phyloP scores from a whole-genome alignment of 2,113 vertebrate genomes.

The Seriola dumerili region DNA sequence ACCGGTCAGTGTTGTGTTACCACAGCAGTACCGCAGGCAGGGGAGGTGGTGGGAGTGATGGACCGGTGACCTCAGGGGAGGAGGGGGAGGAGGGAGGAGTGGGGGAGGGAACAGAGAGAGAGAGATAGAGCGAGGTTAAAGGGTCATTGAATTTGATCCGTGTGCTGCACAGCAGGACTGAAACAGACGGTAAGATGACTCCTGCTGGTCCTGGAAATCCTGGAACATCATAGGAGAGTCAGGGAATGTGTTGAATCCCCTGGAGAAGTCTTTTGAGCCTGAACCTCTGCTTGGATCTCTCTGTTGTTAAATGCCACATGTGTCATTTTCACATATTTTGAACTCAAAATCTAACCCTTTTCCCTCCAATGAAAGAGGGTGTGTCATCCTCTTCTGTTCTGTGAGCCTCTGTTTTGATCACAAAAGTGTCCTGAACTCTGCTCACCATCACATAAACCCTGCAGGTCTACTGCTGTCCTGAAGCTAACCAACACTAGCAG shows the following conservation, averaged over 20 bases:
- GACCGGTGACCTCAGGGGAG: conserved; percentile 77
- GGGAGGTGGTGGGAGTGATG: conserved; percentile 63
- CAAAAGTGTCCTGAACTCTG: not conserved
- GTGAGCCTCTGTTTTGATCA: not conserved
- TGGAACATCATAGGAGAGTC: conserved; percentile 50
- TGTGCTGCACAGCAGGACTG: conserved; percentile 65
- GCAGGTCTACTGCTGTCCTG: not conserved
- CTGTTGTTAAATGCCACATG: not conserved
- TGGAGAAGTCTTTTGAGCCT: conserved; percentile 6
- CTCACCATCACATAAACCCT: not conserved
- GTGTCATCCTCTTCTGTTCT: not conserved
- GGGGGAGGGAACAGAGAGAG: conserved; percentile 4
- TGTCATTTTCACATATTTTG: conserved; percentile 3
- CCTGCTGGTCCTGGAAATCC: conserved; percentile 66
- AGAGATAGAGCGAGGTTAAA: conserved; percentile 66
- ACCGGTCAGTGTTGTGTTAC: conserved; percentile 87
- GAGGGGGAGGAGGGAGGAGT: conserved; percentile 57
- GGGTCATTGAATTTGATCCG: conserved; percentile 77
- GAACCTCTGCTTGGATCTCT: not conserved
- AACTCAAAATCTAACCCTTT: not conserved
- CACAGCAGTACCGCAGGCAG: conserved; percentile 73
- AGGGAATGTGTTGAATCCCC: conserved; percentile 45
- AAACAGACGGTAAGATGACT: conserved; percentile 67
- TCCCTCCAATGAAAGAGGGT: not conserved
- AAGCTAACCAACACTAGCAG: no score